A percentile compares a stretch with the other conserved stretches of the same genome.
These are phyloP conservation scores for Camponotus pennsylvanicus DNA, from an alignment of 1,140 invertebrate species.

Conservation along the genomic window DNA sequence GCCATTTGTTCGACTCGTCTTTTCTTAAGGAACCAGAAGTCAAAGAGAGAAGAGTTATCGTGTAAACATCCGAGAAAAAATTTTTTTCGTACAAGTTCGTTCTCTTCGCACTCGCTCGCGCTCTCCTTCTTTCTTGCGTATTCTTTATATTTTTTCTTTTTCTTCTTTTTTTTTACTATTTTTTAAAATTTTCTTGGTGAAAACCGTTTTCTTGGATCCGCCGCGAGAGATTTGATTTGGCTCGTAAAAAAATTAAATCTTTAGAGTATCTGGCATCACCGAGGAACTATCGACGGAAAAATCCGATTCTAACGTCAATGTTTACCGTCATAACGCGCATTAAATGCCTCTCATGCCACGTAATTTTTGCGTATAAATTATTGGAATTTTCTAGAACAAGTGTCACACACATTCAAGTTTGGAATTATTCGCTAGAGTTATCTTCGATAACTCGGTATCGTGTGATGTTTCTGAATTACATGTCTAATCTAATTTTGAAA, in stretches of 20 bases:
- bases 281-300: constrained; percentile 48
- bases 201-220: constrained; percentile 2
- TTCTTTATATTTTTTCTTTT: not conserved
- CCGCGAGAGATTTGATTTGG: constrained; percentile 40
- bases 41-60: not conserved
- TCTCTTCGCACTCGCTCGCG: not conserved
- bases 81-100: constrained; percentile 17
- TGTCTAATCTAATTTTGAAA: not conserved
- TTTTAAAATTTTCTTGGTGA: constrained; percentile 5
- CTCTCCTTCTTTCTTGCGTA: not conserved
- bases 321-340: not conserved
- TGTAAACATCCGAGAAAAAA: constrained; percentile 66
- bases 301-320: constrained; percentile 12
- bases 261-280: constrained; percentile 64
- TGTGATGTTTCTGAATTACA: not conserved
- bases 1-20: not conserved
- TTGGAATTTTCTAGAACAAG: not conserved
- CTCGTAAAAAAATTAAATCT: constrained; percentile 33
- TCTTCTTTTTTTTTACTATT: not conserved
- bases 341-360: constrained; percentile 37
- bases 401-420: not conserved
- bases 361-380: not conserved
- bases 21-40: not conserved
- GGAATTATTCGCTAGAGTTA: not conserved
- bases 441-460: constrained; percentile 23